phyloP scores from a whole-genome alignment of 2,797 vertebrate species.

The Hapalemur alaotrensis region DNA sequence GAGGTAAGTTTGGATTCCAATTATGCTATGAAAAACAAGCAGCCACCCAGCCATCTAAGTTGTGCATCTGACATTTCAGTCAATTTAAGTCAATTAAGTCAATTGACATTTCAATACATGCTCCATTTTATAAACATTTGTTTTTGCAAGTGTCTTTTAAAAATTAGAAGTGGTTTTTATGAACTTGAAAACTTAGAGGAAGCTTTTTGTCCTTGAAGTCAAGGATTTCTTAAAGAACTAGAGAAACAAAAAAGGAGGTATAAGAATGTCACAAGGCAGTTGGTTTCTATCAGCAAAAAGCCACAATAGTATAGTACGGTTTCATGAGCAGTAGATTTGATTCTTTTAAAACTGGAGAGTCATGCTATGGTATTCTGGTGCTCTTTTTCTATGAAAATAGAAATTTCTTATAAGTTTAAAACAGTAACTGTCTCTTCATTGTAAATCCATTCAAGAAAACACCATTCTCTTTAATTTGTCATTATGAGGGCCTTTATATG shows the following conservation, averaged over 20 bases:
- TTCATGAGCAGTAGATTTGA: background rate
- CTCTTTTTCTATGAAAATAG: background rate
- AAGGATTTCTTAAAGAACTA: background rate
- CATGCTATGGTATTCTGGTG: background rate
- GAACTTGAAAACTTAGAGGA: background rate
- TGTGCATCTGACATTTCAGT: background rate
- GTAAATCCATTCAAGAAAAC: slow-evolving; percentile 5
- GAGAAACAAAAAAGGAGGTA: background rate
- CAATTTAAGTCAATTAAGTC: too few relatives aligned
- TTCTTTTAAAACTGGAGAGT: background rate
- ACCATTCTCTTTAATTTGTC: background rate
- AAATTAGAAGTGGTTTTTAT: background rate
- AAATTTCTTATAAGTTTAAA: background rate
- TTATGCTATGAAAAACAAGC: background rate
- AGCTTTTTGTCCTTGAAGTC: background rate
- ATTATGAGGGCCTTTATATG: background rate
- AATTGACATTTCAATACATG: rapidly evolving
- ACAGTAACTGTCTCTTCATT: background rate
- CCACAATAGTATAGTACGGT: background rate
- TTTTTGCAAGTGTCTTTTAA: background rate
- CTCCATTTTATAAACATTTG: background rate
- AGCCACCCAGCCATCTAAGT: rapidly evolving
- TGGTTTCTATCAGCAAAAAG: background rate
- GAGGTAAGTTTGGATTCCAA: background rate
- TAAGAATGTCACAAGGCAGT: background rate